Evolutionary conservation across 1,140 invertebrate genomes (phyloP).

Genomic region (Brachionus koreanus): DNA sequence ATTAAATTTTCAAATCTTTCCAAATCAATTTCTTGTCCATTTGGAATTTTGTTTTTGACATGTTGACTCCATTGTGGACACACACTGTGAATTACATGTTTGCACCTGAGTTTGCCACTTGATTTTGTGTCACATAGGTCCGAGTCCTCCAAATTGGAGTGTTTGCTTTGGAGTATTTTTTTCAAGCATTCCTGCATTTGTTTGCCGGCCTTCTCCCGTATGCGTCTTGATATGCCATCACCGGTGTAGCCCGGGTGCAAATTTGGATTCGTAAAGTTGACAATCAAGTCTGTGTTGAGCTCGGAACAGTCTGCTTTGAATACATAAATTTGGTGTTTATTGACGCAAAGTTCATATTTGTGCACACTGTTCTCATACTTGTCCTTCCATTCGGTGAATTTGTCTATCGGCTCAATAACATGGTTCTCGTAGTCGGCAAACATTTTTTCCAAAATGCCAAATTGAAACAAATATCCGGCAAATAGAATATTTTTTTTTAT

Average conservation of each 20-base stretch:
- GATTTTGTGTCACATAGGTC: not conserved
- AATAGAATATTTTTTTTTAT: not conserved
- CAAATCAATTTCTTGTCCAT: not conserved
- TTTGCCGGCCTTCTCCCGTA: slow-evolving; percentile 27
- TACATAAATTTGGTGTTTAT: not conserved
- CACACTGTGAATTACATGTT: slow-evolving; percentile 20
- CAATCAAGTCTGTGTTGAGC: not conserved
- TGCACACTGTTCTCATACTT: not conserved
- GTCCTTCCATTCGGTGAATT: not conserved
- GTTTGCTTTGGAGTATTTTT: not conserved
- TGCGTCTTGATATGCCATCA: not conserved
- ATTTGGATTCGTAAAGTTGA: slow-evolving; percentile 18
- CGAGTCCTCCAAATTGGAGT: not conserved
- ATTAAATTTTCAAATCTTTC: slow-evolving; percentile 19
- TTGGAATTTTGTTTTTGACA: not conserved
- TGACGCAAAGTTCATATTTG: not conserved
- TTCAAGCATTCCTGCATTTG: slow-evolving; percentile 33
- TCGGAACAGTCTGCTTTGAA: slow-evolving; percentile 18
- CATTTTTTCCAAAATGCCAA: not conserved
- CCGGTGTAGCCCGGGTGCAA: slow-evolving; percentile 25
- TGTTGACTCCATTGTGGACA: not conserved
- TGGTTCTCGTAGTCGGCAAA: not conserved
- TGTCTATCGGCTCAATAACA: not conserved
- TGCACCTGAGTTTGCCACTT: slow-evolving; percentile 6
- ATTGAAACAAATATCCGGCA: not conserved